These are phyloP conservation scores for Halocynthia aurantium DNA, from an alignment of 23 tunicate genomes.

Conservation along the genomic window DNA sequence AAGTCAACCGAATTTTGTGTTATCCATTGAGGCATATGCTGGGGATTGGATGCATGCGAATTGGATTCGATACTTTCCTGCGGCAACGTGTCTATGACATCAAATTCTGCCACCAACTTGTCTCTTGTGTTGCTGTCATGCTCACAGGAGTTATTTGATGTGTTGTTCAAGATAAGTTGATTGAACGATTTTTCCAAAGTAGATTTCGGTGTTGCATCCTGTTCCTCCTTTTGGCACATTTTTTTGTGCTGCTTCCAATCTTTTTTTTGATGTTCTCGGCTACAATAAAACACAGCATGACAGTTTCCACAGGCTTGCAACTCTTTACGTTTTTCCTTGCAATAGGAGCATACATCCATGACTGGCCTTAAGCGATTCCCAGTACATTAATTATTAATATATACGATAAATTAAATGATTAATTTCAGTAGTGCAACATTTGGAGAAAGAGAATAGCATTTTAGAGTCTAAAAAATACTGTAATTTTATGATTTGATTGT, in stretches of 20 bases:
- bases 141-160: neutral
- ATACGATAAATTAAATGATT: no score
- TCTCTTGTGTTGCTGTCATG: neutral
- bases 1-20: constrained; percentile 22
- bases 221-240: constrained; percentile 19
- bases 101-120: neutral
- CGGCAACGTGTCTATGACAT: neutral
- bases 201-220: neutral
- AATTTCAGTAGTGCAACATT: no score
- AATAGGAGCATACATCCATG: no score
- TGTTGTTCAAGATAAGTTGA: neutral
- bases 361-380: no score
- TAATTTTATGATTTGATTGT: no score
- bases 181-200: no score
- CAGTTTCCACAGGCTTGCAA: constrained; percentile 43
- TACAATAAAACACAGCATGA: constrained; percentile 36
- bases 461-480: no score
- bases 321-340: neutral
- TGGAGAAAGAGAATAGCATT: no score
- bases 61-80: neutral
- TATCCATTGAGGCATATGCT: constrained; percentile 6
- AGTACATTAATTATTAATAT: no score
- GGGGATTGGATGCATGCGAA: neutral
- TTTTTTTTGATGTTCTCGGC: constrained; percentile 57
- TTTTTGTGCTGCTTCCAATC: constrained; percentile 76